These are phyloP conservation scores for Phalacrocorax carbo DNA, from an alignment of 2,113 vertebrate genomes.

Conservation along the genomic window DNA sequence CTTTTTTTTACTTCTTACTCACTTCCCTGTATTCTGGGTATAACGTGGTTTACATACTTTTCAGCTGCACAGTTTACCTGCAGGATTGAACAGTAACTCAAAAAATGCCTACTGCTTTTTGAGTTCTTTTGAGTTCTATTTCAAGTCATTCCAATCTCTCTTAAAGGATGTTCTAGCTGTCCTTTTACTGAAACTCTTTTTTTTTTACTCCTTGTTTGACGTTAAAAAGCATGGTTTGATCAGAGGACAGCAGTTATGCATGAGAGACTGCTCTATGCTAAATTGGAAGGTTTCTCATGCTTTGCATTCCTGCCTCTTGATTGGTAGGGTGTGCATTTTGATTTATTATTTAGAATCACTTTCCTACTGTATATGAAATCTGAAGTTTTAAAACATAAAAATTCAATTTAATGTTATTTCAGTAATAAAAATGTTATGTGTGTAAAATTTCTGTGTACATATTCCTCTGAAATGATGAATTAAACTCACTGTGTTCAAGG, in stretches of 20 bases:
- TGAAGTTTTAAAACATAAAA: constrained; percentile 12
- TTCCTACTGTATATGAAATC: not conserved
- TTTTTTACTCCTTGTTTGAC: not conserved
- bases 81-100: not conserved
- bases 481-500: not conserved
- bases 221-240: constrained; percentile 27
- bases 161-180: constrained; percentile 4
- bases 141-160: not conserved
- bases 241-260: constrained; percentile 28
- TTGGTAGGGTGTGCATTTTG: not conserved
- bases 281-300: constrained; percentile 6
- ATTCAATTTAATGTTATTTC: not conserved
- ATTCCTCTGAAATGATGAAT: not conserved
- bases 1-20: not conserved
- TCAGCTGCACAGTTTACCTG: not conserved
- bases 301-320: not conserved
- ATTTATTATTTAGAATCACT: constrained; percentile 47
- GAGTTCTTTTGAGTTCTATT: not conserved
- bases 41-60: not conserved
- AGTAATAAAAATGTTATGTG: not conserved
- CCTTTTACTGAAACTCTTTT: not conserved
- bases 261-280: not conserved
- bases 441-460: not conserved
- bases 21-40: not conserved
- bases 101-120: not conserved